These are phyloP conservation scores for Bombus pyrosoma DNA, from an alignment of 1,140 invertebrate genomes.

Conservation along the genomic window DNA sequence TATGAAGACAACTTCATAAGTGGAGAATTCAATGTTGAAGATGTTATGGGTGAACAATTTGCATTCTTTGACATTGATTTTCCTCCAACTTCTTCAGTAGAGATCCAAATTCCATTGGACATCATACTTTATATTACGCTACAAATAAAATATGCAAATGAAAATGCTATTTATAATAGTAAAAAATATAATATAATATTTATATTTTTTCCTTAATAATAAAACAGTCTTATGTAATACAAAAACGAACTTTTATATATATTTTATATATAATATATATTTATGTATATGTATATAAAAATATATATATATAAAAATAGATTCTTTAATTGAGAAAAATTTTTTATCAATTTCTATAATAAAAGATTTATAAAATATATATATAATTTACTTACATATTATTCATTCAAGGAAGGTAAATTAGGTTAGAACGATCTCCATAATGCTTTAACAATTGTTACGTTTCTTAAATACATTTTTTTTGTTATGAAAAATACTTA, in stretches of 20 bases:
- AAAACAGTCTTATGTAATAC: slow-evolving; percentile 16
- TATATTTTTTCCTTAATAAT: not conserved
- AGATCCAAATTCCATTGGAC: slow-evolving; percentile 67
- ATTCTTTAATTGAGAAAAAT: not conserved
- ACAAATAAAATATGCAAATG: slow-evolving; percentile 24
- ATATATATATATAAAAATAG: not conserved
- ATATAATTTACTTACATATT: slow-evolving; percentile 44
- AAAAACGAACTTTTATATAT: slow-evolving; percentile 3
- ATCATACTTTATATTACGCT: slow-evolving; percentile 65
- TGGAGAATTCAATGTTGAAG: slow-evolving; percentile 79
- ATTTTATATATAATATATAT: not conserved
- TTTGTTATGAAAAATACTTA: not conserved
- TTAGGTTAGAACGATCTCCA: slow-evolving; percentile 63
- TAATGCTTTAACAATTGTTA: slow-evolving; percentile 45
- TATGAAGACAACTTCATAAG: slow-evolving; percentile 94
- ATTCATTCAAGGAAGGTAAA: slow-evolving; percentile 32
- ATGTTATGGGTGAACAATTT: slow-evolving; percentile 49
- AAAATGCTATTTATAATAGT: not conserved
- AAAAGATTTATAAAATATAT: not conserved
- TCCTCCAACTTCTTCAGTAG: slow-evolving; percentile 40
- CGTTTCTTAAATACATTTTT: slow-evolving; percentile 32
- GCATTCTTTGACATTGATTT: slow-evolving; percentile 52
- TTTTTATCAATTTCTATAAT: not conserved
- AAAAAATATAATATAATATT: not conserved
- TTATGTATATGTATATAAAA: too few species aligned